Percentiles rank a stretch among this genome's conserved stretches.
These are phyloP conservation scores for Bambusicola thoracicus DNA, from an alignment of 2,113 vertebrate genomes.

Conservation along the genomic window DNA sequence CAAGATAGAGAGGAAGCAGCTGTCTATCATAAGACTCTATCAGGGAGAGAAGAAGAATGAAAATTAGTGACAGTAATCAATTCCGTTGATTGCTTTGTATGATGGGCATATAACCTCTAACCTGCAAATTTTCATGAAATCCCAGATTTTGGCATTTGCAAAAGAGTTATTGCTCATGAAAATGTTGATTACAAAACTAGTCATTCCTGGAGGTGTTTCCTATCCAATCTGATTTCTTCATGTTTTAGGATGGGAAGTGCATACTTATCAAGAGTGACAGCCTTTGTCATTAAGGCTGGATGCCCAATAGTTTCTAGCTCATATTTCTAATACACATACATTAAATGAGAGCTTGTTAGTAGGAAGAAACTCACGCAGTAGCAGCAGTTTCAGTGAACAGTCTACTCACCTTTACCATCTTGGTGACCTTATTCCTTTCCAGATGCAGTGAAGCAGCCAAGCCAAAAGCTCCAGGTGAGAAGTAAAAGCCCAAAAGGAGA, in stretches of 20 bases:
- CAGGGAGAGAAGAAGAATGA: background rate
- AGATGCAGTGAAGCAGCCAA: background rate
- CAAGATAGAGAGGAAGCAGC: background rate
- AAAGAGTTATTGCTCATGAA: background rate
- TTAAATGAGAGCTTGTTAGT: background rate
- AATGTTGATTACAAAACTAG: background rate
- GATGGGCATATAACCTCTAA: background rate
- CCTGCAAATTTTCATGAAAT: background rate
- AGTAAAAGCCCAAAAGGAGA: background rate
- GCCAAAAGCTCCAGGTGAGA: background rate
- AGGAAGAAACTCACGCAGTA: background rate
- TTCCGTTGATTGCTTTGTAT: background rate
- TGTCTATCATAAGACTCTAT: background rate
- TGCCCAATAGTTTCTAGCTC: background rate
- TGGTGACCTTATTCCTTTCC: constrained; percentile 25
- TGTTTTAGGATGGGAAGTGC: background rate
- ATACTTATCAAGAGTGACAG: background rate
- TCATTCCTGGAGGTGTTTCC: background rate
- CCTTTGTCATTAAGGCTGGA: background rate
- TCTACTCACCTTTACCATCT: constrained; percentile 70
- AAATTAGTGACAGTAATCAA: background rate
- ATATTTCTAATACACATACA: accelerated
- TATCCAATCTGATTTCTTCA: background rate
- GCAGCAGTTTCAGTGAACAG: background rate
- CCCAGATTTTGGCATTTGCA: background rate